Conservation (phyloP, 2,888 invertebrate species). For the Eilema caniola region DNA sequence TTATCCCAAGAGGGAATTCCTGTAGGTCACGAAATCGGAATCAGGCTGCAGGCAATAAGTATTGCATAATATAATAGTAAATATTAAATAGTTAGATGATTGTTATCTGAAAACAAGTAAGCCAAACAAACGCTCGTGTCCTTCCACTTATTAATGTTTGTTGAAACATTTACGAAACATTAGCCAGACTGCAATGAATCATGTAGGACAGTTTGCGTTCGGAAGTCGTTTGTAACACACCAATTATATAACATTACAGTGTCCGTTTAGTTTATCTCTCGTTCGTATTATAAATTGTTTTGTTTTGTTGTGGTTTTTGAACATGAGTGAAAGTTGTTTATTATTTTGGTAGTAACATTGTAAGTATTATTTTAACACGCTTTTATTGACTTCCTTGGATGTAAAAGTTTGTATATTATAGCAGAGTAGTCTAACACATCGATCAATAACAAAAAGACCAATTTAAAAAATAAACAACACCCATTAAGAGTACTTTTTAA, state of each 20-base stretch:
- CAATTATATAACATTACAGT: conserved; percentile 25
- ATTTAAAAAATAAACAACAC: no score
- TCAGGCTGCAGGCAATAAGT: neutral
- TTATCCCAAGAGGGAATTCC: no score
- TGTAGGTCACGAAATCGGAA: no score
- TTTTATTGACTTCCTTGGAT: neutral
- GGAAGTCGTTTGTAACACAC: conserved; percentile 22
- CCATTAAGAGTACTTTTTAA: no score
- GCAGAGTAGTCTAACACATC: no score
- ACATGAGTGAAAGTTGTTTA: conserved; percentile 31
- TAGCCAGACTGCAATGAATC: conserved; percentile 33
- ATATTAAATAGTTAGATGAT: neutral
- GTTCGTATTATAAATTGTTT: neutral
- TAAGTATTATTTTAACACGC: conserved; percentile 7
- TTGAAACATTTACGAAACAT: conserved; percentile 51
- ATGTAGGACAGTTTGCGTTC: conserved; percentile 33
- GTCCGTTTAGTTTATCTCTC: neutral
- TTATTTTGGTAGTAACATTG: conserved; percentile 13
- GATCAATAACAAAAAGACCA: no score
- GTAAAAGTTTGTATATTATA: neutral
- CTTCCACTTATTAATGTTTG: conserved; percentile 58
- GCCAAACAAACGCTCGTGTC: conserved; percentile 48
- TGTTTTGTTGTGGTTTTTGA: conserved; percentile 7
- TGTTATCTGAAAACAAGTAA: conserved; percentile 31
- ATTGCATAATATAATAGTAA: neutral